Percentiles rank a stretch among this genome's conserved stretches.
Conservation (phyloP, 2,797 vertebrate genomes). For the Trichosurus vulpecula region DNA sequence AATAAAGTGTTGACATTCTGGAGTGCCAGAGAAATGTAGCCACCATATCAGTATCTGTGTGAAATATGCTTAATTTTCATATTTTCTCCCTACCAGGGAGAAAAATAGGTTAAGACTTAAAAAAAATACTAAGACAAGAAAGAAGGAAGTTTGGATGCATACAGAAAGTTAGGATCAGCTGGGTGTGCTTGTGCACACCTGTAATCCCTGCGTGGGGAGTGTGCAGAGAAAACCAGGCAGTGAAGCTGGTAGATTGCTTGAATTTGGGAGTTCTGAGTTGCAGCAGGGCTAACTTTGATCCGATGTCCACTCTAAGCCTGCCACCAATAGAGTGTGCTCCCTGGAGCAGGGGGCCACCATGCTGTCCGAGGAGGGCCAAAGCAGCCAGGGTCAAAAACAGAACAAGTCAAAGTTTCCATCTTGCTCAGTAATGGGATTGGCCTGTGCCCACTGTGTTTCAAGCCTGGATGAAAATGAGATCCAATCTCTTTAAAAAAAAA, state of each 20-base stretch:
- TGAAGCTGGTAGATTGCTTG: neutral
- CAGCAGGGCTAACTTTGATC: neutral
- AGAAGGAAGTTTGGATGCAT: neutral
- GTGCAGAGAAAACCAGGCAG: neutral
- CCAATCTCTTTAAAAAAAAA: neutral
- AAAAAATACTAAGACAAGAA: neutral
- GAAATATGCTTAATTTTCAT: neutral
- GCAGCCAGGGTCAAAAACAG: neutral
- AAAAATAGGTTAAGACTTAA: neutral
- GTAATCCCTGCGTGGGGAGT: neutral
- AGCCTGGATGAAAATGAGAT: neutral
- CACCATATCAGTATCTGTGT: neutral
- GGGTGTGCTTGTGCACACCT: neutral
- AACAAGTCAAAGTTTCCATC: neutral
- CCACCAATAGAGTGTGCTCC: neutral
- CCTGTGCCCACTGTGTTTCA: neutral
- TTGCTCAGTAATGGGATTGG: neutral
- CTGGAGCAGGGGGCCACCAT: neutral
- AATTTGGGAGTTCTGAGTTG: neutral
- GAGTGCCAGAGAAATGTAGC: neutral
- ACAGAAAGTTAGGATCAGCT: neutral
- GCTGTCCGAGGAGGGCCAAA: neutral
- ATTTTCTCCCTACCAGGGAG: neutral
- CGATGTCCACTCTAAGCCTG: neutral
- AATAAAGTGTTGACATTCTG: conserved; percentile 5